Evolutionary conservation across 2,888 invertebrate species (phyloP).

Genomic region (Drymonia ruficornis): DNA sequence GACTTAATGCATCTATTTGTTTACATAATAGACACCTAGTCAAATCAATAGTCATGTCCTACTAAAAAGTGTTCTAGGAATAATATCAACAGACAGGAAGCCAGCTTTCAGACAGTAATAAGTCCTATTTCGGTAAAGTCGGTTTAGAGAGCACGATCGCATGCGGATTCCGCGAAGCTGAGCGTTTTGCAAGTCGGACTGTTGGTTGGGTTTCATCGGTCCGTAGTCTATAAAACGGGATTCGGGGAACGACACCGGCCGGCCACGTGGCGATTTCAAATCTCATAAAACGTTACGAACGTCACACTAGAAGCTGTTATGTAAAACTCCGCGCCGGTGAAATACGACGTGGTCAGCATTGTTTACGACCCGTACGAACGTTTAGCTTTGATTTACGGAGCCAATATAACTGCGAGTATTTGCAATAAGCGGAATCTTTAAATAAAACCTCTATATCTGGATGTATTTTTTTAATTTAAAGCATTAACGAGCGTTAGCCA

Average conservation of each 20-base stretch:
- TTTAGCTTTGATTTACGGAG: slow-evolving; percentile 41
- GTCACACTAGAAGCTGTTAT: slow-evolving; percentile 45
- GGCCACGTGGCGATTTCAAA: slow-evolving; percentile 60
- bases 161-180: slow-evolving; percentile 58
- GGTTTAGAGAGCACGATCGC: slow-evolving; percentile 26
- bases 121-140: slow-evolving; percentile 40
- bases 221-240: slow-evolving; percentile 75
- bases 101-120: slow-evolving; percentile 33
- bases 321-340: slow-evolving; percentile 41
- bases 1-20: too few species aligned
- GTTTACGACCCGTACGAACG: slow-evolving; percentile 39
- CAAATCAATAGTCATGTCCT: background rate
- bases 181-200: slow-evolving; percentile 56
- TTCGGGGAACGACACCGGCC: slow-evolving; percentile 71
- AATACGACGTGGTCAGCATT: slow-evolving; percentile 46
- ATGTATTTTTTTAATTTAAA: slow-evolving; percentile 19
- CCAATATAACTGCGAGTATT: slow-evolving; percentile 37
- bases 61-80: slow-evolving; percentile 17
- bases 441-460: slow-evolving; percentile 35
- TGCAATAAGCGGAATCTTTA: slow-evolving; percentile 40
- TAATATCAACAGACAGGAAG: slow-evolving; percentile 25
- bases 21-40: too few species aligned
- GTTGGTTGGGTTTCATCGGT: slow-evolving; percentile 76
- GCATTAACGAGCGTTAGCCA: slow-evolving; percentile 12
- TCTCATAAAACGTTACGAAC: slow-evolving; percentile 60